Percentiles rank a stretch among this genome's conserved stretches.
phyloP scores from a whole-genome alignment of 2,113 vertebrate species.

The Aegotheles bennettii region DNA sequence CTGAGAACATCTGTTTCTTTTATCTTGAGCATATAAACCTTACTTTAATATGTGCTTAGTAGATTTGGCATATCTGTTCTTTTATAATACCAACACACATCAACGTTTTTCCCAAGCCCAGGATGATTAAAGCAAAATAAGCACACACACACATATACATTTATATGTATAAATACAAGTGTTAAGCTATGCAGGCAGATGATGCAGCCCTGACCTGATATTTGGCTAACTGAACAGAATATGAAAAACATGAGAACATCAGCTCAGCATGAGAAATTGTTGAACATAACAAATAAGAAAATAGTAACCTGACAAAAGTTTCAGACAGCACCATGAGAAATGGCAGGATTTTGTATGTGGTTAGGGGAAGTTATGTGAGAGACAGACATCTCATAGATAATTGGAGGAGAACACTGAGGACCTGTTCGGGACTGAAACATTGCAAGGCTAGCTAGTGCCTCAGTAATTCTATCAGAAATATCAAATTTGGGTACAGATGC shows the following conservation, averaged over 20 bases:
- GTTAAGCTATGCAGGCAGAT: not conserved
- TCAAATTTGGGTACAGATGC: not conserved
- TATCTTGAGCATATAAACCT: not conserved
- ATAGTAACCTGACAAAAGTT: not conserved
- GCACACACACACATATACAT: not conserved
- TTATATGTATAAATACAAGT: not conserved
- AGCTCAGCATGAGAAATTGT: not conserved
- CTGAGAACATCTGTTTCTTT: not conserved
- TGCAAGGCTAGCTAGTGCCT: not conserved
- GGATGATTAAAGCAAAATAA: not conserved
- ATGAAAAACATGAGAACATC: not conserved
- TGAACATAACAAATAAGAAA: not conserved
- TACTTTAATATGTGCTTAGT: not conserved
- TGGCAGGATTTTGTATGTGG: not conserved
- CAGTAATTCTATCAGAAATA: not conserved
- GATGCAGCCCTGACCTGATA: not conserved
- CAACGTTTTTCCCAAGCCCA: not conserved
- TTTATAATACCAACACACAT: not conserved
- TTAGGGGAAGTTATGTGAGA: not conserved
- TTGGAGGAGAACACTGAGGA: not conserved
- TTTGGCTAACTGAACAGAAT: not conserved
- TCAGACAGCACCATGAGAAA: not conserved
- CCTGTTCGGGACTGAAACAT: not conserved
- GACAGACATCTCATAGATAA: not conserved
- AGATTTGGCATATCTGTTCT: not conserved